phyloP scores from a whole-genome alignment of 1,140 invertebrate genomes.

The Aphaenogaster floridana region DNA sequence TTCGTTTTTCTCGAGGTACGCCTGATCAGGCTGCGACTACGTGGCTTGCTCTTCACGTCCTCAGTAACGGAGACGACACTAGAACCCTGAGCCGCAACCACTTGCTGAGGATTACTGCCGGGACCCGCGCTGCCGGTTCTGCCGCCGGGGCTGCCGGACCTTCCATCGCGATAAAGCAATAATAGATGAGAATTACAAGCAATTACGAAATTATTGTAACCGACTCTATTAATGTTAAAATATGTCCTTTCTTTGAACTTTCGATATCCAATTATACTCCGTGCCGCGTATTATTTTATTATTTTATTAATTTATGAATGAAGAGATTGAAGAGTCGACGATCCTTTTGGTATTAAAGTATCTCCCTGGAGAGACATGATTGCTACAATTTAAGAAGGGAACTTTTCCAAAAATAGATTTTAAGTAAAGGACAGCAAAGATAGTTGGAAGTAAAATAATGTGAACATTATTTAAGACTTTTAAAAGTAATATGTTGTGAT shows the following conservation, averaged over 20 bases:
- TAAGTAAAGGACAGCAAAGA: not conserved
- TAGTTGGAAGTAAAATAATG: not conserved
- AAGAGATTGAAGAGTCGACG: not conserved
- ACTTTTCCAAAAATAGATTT: not conserved
- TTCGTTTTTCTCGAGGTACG: conserved; percentile 93
- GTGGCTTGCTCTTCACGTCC: conserved; percentile 88
- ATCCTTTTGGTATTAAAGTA: not conserved
- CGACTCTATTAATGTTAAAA: not conserved
- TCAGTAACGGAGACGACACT: conserved; percentile 82
- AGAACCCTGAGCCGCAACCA: conserved; percentile 83
- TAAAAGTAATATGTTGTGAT: not conserved
- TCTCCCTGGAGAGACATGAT: not conserved
- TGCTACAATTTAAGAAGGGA: not conserved
- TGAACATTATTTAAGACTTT: conserved; percentile 11
- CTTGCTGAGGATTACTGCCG: conserved; percentile 81
- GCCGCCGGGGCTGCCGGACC: conserved; percentile 79
- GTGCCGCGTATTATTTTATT: not conserved
- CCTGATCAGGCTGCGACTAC: conserved; percentile 92
- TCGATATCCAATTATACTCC: not conserved
- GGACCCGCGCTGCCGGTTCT: conserved; percentile 80
- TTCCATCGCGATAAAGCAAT: conserved; percentile 50
- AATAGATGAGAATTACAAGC: not conserved
- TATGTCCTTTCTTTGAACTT: not conserved
- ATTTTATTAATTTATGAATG: not conserved
- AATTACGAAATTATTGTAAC: not conserved